Evolutionary conservation across 2,113 vertebrate genomes (phyloP), one percentile per base, ranked within the genome.

Genomic region (Gymnobelideus leadbeateri): DNA sequence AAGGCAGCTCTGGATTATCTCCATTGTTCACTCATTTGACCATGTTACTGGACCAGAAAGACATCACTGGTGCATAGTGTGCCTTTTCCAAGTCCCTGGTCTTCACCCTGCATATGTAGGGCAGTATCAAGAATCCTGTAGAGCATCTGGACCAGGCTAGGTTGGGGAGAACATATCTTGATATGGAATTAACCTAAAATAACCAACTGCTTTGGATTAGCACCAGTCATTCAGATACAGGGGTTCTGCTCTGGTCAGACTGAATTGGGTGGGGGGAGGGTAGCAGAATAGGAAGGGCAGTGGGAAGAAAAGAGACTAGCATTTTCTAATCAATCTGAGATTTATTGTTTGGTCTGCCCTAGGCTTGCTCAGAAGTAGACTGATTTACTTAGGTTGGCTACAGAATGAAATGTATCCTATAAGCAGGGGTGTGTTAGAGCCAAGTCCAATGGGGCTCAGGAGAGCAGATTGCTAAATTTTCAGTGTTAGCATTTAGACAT

Each of bases 1-100:
- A 12, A 93, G 43, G 4, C 55, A 26, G n/a, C 10, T 84, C 53
- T 43, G 47, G 26, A 49, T 8, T 51, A 24, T 23, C 52, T 9
- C 7, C 28, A 90, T 51, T n/a, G 1, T 24, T 1, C 5, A 92
- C 26, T 6, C 49, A 16, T 95, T 91, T 91, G 50, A 46, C 14
- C 25, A 14, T 57, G n/a, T 96, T 94, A 47, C 21, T 57, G 52
- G 90, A n/a, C n/a, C 52, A 77, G 16, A 24, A 94, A 95, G 49
- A 2, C 46, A 47, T 8, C 61, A 51, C 0, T 12, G 51, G 46
- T 26, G 14, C 19, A 55, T 25, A 26, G 0, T 31, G 25, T 23
- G 3, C 37, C 26, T 3, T 77, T n/a, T 8, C 50, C 0, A 31
- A 25, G 37, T 23, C 90, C 52, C 49, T 84, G 68, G 68, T 19